Conservation (phyloP, 2,113 vertebrate genomes). For the Scomber colias region DNA sequence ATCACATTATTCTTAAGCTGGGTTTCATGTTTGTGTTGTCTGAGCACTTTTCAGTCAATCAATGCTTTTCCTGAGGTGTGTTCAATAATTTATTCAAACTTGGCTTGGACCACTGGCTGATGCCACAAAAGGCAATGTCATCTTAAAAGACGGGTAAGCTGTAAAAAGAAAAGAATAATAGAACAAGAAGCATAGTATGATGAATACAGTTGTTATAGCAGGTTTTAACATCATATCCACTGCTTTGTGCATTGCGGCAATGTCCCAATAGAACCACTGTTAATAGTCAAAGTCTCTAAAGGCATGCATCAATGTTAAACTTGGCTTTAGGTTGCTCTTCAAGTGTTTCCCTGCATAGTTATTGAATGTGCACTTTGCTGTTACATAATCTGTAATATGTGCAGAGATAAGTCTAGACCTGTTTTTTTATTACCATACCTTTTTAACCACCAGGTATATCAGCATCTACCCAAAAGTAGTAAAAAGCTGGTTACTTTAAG, state of each 20-base stretch:
- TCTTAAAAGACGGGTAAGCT: background rate
- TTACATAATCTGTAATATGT: too few species aligned
- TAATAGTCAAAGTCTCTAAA: slow-evolving; percentile 24
- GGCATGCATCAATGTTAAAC: background rate
- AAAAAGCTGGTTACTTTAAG: too few species aligned
- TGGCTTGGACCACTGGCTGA: slow-evolving; percentile 67
- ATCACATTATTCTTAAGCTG: slow-evolving; percentile 27
- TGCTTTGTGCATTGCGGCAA: background rate
- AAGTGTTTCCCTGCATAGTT: background rate
- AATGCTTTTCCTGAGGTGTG: slow-evolving; percentile 55
- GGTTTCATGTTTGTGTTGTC: slow-evolving; percentile 51
- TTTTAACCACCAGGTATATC: background rate
- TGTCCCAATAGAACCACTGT: background rate
- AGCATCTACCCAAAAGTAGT: too few species aligned
- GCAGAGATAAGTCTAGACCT: too few species aligned
- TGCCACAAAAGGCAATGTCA: slow-evolving; percentile 68
- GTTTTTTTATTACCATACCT: background rate
- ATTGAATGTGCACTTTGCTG: background rate
- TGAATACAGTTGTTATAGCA: slow-evolving; percentile 32
- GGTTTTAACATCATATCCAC: slow-evolving; percentile 33
- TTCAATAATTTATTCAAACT: slow-evolving; percentile 76
- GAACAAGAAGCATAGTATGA: slow-evolving; percentile 5
- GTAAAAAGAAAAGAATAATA: slow-evolving; percentile 16
- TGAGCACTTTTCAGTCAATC: slow-evolving; percentile 65
- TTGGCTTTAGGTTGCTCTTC: background rate